Evolutionary conservation across 2,888 invertebrate species (phyloP), one percentile per base, ranked within the genome.

Genomic region (Ischnus inquisitorius): DNA sequence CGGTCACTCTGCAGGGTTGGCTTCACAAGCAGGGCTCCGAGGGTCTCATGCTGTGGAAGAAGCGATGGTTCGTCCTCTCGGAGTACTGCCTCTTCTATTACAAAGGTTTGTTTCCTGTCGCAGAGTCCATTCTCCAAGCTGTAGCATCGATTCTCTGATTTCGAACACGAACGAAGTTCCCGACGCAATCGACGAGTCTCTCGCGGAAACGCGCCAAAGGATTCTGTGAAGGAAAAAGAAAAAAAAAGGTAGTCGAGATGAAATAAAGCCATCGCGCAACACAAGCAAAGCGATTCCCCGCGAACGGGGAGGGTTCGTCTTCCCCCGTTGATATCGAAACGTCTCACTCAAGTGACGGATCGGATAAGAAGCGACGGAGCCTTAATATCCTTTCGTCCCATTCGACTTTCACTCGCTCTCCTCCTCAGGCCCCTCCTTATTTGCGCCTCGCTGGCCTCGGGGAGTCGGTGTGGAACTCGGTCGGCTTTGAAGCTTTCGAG

Each of bases 11-110:
- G 90, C 96, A 97, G 88, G 98, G 98, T 22, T 98, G 98, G 96
- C 94, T 98, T 68, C 97, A 98, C 93, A 98, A 98, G 92, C 98
- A 98, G 94, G 98, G 98, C 74, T 98, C 98, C 46, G 98, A 98
- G 91, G 98, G 98, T 6, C 94, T 98, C 2, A 98, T 98, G 95
- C 96, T 98, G 57, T 98, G 98, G 98, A 97, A 98, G 92, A 98
- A 97, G 92, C 95, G 98, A 83, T 98, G 98, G 98, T 98, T 98
- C 94, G 98, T 98, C 54, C 95, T 98, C 78, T 97, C 98, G 41
- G 98, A 98, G 93, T 98, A 97, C 93, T 98, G 98, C 92, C 95
- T 98, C 84, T 98, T 98, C 94, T 98, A 98, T 92, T 98, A 98
- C 94, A 98, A 98, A 95, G 97, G 97, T 97, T 93, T 94, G 95